Evolutionary conservation across 2,113 vertebrate species (phyloP).

Genomic region (Heliornis fulica): DNA sequence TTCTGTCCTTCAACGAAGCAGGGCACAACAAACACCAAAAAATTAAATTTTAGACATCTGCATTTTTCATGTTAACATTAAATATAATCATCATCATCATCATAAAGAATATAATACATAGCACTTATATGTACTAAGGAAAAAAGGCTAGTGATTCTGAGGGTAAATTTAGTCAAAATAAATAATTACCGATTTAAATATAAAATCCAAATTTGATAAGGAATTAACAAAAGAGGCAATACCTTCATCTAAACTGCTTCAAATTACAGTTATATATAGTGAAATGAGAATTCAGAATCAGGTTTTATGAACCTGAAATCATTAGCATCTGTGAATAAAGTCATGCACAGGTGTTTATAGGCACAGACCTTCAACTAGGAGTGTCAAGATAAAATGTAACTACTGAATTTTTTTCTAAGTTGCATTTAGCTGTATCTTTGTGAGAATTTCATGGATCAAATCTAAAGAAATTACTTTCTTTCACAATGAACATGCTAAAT

Average conservation of each 20-base stretch:
- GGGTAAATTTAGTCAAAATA: slow-evolving; percentile 7
- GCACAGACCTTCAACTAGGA: neutral
- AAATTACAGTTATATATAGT: neutral
- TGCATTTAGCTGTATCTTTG: neutral
- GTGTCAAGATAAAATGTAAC: neutral
- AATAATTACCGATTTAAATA: neutral
- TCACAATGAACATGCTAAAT: neutral
- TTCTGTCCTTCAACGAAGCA: slow-evolving; percentile 4
- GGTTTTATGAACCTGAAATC: neutral
- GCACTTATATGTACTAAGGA: neutral
- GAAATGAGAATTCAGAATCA: neutral
- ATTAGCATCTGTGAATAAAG: neutral
- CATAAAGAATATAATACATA: neutral
- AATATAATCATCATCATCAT: neutral
- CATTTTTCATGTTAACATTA: slow-evolving; percentile 79
- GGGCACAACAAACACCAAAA: slow-evolving; percentile 78
- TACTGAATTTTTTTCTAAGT: neutral
- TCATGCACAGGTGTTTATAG: neutral
- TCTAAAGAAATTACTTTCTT: neutral
- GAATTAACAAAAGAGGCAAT: neutral
- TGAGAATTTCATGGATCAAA: neutral
- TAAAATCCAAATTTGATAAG: neutral
- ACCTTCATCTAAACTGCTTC: neutral
- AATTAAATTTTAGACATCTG: slow-evolving; percentile 90
- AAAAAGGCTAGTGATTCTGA: neutral